Conservation (phyloP, 2,797 vertebrate species). For the Sardinella longiceps region DNA sequence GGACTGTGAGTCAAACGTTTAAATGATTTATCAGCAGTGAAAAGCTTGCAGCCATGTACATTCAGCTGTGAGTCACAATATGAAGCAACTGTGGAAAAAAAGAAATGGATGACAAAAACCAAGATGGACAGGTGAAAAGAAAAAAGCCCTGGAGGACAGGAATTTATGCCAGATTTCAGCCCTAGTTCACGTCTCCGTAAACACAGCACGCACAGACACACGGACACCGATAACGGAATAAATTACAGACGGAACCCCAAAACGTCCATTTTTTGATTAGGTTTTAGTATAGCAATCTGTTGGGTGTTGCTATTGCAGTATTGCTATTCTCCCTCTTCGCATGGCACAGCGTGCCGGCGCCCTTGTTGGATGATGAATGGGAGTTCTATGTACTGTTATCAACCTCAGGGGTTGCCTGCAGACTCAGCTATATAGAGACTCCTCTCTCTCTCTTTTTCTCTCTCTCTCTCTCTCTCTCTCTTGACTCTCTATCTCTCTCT, state of each 20-base stretch:
- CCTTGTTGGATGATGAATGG: constrained; percentile 6
- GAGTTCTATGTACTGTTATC: constrained; percentile 15
- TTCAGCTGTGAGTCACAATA: not conserved
- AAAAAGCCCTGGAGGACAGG: not conserved
- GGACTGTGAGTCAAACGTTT: not conserved
- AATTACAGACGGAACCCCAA: too few relatives aligned
- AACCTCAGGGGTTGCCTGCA: constrained; percentile 12
- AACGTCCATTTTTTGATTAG: not conserved
- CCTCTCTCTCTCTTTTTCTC: not conserved
- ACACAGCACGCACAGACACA: not conserved
- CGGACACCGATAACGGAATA: not conserved
- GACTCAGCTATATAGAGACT: constrained; percentile 15
- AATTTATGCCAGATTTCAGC: not conserved
- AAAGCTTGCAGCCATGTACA: not conserved
- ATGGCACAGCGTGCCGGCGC: not conserved
- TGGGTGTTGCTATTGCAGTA: not conserved
- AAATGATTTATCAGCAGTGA: not conserved
- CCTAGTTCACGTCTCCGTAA: not conserved
- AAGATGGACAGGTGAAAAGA: not conserved
- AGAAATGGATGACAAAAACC: not conserved
- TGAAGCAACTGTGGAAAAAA: not conserved
- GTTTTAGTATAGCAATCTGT: not conserved
- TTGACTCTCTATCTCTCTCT: not conserved
- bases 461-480: not conserved
- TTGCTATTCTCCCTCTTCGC: not conserved